Base-by-base conservation (phyloP, 1,140 invertebrate genomes). In the Dolichoris vasculosae region DNA sequence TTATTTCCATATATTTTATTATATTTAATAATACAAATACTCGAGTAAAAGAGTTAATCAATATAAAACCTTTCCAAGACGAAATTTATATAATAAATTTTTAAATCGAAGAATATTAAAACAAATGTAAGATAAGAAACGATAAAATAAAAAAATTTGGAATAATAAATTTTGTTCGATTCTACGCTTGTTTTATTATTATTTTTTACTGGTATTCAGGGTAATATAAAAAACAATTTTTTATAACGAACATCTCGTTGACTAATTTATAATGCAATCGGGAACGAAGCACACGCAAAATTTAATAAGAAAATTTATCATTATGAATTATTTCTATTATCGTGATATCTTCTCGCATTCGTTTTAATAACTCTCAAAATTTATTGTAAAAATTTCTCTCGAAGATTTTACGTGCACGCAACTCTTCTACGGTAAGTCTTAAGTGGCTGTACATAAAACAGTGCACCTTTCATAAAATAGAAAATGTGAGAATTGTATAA, bases 401-500 rank as follows among this genome's bases (percentile, higher is more conserved):
- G 0, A 73, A 73, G 69, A 73, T 43, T 73, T 73, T 73, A 73
- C n/a, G 40, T 73, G 69, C 69, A 73, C 69, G 40, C 69, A 73
- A 73, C 38, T 43, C 38, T 43, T 43, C 4, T n/a, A n/a, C 8
- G 23, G 11, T 43, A 43, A 20, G 69, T 43, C 7, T 43, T 43
- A 73, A 73, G 69, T 73, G 38, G 69, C 38, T 73, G 20, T n/a
- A 73, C 38, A 73, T 73, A 73, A 73, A 73, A 38, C 38, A 38
- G 38, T n/a, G 38, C 69, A 43, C 38, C 40, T 32, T 73, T 43
- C 38, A 73, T 73, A 73, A 73, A 73, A 73, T 73, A 73, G 38
- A 73, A 43, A 73, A 73, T 73, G 15, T 43, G 38, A 43, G 69
- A 73, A 73, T n/a, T 73, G 38, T 4, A 73, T 38, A 73, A 73